Base-by-base conservation (phyloP, 2,113 vertebrate genomes). In the Lates calcarifer region DNA sequence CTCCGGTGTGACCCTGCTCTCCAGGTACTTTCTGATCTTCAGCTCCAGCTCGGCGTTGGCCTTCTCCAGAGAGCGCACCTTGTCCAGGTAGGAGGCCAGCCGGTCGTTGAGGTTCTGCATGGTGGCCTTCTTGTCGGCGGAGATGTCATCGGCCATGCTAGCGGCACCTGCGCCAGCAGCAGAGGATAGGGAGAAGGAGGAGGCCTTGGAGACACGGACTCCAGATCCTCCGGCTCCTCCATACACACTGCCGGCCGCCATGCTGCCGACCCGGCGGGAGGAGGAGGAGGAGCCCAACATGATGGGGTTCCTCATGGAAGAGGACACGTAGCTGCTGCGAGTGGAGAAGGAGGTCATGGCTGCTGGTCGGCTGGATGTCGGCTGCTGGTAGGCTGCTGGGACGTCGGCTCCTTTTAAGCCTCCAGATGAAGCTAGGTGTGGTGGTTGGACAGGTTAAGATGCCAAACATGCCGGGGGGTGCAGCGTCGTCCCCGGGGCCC, bases 31-130 rank as follows among this genome's bases (percentile, higher is more conserved):
- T 0, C 77, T 51, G 76, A 95, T 95, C 87, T 94, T 93, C 78
- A 90, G 72, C 89, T 95, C 94, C 77, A 95, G 87, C 0, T 93
- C 89, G 0, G 45, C 47, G 17, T 94, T 95, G 84, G 91, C 86
- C 58, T 61, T 83, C 83, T 95, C 94, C 85, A 95, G 87, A 37
- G n/a, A 41, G 67, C 57, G 89, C 28, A 95, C 94, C 87, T 93
- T 94, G 0, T 73, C 69, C 84, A 95, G 87, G 90, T 95, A 95
- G 72, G 56, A 4, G 69, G 92, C 89, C 86, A 95, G 91, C 0
- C 93, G 92, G 81, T 94, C 92, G 63, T 95, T 94, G 5, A 95
- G 92, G 84, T 93, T 93, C 82, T 93, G 89, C 94, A 95, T 91
- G 70, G 92, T 84, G 74, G 60, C 53, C 90, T 94, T 95, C 61